These are phyloP conservation scores for Aratinga solstitialis DNA, from an alignment of 2,797 vertebrate genomes.

Conservation along the genomic window DNA sequence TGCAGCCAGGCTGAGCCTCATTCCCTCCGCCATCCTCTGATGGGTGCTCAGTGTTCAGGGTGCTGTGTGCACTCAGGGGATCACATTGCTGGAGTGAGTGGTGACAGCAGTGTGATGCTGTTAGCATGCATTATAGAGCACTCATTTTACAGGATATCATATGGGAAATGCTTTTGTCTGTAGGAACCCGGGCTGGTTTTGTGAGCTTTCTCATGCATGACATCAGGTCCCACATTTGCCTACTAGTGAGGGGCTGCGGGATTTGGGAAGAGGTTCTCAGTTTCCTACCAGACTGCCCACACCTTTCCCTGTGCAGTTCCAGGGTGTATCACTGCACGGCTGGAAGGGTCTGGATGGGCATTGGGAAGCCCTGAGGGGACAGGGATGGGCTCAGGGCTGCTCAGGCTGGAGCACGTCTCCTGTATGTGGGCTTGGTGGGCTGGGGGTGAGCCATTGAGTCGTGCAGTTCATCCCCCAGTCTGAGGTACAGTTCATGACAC, in stretches of 20 bases:
- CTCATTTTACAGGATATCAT: fast-evolving
- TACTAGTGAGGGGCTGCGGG: fast-evolving
- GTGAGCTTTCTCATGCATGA: fast-evolving
- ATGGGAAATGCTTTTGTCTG: background rate
- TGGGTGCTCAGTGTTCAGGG: fast-evolving
- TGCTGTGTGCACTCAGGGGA: fast-evolving
- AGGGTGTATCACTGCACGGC: fast-evolving
- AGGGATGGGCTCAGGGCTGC: fast-evolving
- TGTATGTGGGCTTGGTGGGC: fast-evolving
- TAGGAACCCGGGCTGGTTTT: fast-evolving
- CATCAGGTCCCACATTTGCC: fast-evolving
- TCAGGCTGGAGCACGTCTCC: background rate
- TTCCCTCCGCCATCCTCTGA: background rate
- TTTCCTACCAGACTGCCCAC: fast-evolving
- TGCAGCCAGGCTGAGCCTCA: background rate
- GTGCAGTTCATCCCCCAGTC: fast-evolving
- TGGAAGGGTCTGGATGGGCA: fast-evolving
- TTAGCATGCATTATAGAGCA: background rate
- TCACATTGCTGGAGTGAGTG: fast-evolving
- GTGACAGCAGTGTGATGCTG: fast-evolving
- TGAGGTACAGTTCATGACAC: fast-evolving
- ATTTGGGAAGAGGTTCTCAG: background rate
- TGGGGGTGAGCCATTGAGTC: fast-evolving
- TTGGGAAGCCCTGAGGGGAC: fast-evolving
- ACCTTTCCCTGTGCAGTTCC: fast-evolving